A percentile compares a stretch with the other conserved stretches of the same genome.
phyloP scores from a whole-genome alignment of 2,797 vertebrate species.

The Chaetophractus vellerosus region DNA sequence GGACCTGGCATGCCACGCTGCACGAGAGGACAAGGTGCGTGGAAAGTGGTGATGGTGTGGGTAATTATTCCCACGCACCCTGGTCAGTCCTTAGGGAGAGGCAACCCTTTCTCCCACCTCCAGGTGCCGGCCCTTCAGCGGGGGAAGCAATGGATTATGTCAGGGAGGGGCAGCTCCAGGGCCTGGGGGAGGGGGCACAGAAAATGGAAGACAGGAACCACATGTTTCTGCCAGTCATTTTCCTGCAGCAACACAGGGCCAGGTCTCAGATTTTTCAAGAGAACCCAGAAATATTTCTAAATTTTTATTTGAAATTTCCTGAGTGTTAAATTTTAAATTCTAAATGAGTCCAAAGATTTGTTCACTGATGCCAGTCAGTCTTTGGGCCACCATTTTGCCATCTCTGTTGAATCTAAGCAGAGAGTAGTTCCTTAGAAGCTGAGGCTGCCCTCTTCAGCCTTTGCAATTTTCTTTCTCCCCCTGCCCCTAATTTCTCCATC shows the following conservation, averaged over 20 bases:
- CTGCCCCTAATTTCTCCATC: neutral
- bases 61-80: neutral
- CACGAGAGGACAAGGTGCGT: neutral
- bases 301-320: neutral
- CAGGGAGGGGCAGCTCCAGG: neutral
- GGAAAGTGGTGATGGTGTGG: constrained; percentile 44
- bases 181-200: neutral
- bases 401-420: neutral
- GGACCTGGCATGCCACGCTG: neutral
- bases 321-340: neutral
- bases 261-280: too few relatives aligned
- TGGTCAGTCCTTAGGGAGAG: neutral
- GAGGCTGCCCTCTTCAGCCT: accelerated
- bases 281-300: neutral
- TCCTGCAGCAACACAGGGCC: neutral
- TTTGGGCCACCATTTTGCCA: too few relatives aligned
- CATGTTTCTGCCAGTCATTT: neutral
- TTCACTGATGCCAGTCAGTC: neutral
- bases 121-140: neutral
- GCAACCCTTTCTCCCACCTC: neutral
- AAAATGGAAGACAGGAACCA: neutral
- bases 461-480: neutral
- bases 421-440: too few relatives aligned
- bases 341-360: too few relatives aligned
- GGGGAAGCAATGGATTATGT: neutral